These are phyloP conservation scores for Sinocyclocheilus anophthalmus DNA, from an alignment of 2,113 vertebrate species.

Conservation along the genomic window DNA sequence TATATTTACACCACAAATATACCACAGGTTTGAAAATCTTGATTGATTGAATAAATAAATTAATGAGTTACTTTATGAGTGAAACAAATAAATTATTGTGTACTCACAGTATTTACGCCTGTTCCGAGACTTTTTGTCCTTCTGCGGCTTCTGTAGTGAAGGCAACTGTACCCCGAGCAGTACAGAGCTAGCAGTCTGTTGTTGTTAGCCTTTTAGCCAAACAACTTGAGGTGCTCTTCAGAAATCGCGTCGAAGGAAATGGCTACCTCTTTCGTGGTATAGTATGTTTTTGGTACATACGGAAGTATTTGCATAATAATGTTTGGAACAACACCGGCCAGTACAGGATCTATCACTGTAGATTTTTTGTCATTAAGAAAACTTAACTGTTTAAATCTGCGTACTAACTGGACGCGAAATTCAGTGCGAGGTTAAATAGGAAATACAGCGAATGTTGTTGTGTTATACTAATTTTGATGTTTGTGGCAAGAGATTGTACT, in stretches of 20 bases:
- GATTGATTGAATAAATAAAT: not conserved
- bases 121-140: not conserved
- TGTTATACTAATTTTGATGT: not conserved
- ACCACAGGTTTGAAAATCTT: not conserved
- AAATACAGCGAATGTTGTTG: not conserved
- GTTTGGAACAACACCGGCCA: not conserved
- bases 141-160: constrained; percentile 2
- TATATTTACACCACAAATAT: too few species aligned
- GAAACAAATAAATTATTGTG: not conserved
- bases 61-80: not conserved
- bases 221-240: not conserved
- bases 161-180: not conserved
- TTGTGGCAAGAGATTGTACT: not conserved
- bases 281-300: not conserved
- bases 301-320: not conserved
- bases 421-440: not conserved
- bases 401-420: not conserved
- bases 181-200: constrained; percentile 21
- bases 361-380: not conserved
- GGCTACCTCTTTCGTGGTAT: constrained; percentile 20
- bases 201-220: constrained; percentile 51
- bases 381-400: too few species aligned
- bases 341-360: not conserved
- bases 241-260: constrained; percentile 7
- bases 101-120: not conserved